phyloP scores from a whole-genome alignment of 2,797 vertebrate species.

The Loris lydekkerianus region DNA sequence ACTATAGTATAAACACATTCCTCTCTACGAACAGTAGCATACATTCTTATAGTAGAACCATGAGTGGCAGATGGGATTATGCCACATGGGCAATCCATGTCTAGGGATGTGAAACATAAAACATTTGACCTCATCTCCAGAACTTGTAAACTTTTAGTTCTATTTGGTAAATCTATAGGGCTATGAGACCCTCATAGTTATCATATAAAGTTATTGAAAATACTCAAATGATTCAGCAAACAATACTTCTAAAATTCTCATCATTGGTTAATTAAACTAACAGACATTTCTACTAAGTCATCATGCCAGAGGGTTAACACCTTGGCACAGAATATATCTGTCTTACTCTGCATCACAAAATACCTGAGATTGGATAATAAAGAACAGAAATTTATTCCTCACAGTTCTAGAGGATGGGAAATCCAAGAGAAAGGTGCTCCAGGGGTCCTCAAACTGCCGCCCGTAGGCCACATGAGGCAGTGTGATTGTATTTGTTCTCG shows the following conservation, averaged over 20 bases:
- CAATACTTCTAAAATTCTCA: not conserved
- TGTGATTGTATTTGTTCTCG: too few relatives aligned
- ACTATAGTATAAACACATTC: not conserved
- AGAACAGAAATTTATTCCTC: not conserved
- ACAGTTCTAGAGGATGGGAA: not conserved
- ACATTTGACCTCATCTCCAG: not conserved
- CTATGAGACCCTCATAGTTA: not conserved
- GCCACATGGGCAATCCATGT: not conserved
- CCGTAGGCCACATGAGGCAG: too few relatives aligned
- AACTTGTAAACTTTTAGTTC: not conserved
- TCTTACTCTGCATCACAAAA: not conserved
- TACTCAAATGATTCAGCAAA: not conserved
- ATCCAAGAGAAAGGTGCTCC: not conserved
- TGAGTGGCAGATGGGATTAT: not conserved
- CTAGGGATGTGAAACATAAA: not conserved
- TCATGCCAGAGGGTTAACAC: not conserved
- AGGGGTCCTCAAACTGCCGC: too few relatives aligned
- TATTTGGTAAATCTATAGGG: not conserved
- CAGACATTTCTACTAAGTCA: not conserved
- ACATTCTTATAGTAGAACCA: not conserved
- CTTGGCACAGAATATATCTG: not conserved
- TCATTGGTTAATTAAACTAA: conserved; percentile 16
- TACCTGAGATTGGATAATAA: not conserved
- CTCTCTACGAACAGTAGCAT: not conserved
- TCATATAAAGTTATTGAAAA: not conserved